A percentile compares a stretch with the other conserved stretches of the same genome.
Conservation (phyloP, 2,888 invertebrate genomes). For the Drosophila limbata region DNA sequence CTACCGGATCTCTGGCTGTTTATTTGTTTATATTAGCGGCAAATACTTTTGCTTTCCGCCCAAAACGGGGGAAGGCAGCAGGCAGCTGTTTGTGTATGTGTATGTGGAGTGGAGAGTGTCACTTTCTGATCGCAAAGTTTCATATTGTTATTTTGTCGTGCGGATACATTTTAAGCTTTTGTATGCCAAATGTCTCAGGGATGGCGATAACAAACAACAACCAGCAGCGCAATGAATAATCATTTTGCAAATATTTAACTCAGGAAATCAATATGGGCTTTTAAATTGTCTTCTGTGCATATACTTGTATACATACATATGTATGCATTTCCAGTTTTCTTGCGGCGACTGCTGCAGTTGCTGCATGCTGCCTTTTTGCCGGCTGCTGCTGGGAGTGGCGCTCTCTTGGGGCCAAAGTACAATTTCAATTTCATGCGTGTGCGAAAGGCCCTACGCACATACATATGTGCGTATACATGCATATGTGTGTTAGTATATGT, state of each 20-base stretch:
- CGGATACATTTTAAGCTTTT: conserved; percentile 38
- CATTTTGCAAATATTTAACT: conserved; percentile 63
- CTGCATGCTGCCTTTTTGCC: conserved; percentile 48
- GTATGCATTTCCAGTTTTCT: conserved; percentile 52
- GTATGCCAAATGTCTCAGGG: conserved; percentile 49
- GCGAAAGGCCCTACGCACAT: conserved; percentile 44
- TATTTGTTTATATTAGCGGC: conserved; percentile 80
- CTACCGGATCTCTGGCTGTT: conserved; percentile 74
- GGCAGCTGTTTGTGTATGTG: conserved; percentile 27
- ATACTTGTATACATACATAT: conserved; percentile 18
- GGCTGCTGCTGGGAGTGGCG: conserved; percentile 61
- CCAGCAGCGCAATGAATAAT: conserved; percentile 40
- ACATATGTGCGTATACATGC: conserved; percentile 5
- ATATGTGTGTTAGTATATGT: not conserved
- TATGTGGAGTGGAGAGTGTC: conserved; percentile 16
- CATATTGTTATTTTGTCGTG: conserved; percentile 27
- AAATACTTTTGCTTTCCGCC: conserved; percentile 78
- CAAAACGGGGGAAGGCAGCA: conserved; percentile 17
- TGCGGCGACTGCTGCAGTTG: conserved; percentile 35
- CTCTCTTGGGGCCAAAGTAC: conserved; percentile 70
- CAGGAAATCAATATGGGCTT: conserved; percentile 61
- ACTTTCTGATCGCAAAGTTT: conserved; percentile 41
- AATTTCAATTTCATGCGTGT: conserved; percentile 53
- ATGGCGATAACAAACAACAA: conserved; percentile 30
- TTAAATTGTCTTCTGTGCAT: conserved; percentile 55